Base-by-base conservation (phyloP, 2,888 invertebrate species). In the Callyntrura guangdongensis region DNA sequence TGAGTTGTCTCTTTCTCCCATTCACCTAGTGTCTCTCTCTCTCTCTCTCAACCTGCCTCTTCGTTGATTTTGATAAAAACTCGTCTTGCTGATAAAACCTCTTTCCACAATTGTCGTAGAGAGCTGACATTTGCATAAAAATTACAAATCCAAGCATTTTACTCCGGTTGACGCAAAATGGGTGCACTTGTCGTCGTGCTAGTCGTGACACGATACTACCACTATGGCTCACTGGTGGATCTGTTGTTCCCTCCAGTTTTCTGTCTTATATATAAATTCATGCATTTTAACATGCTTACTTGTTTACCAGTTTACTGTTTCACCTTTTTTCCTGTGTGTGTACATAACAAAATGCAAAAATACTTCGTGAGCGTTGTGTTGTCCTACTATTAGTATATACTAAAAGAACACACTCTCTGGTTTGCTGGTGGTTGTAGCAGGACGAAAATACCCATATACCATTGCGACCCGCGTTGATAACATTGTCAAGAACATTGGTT, bases 101-200 rank as follows among this genome's bases (percentile, higher is more conserved):
- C 67, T 83, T 45, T 83, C 25, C 20, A 81, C 79, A 22, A 61
- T 36, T 47, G 61, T 20, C n/a, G 81, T 25, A 86, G 67, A 86
- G 67, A 89, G 89, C 89, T 89, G 89, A 89, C 89, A 89, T 89
- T 89, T 89, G 89, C 89, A 89, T 89, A 89, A 89, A 89, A 89
- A 89, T 89, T 89, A 89, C 89, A 89, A 84, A 89, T 84, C 89
- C 89, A 89, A 89, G 89, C 89, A 77, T 89, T 89, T 89, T 89
- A 83, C 27, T 77, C 53, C 84, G 69, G 45, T 74, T 89, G 83
- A 81, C 36, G 69, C 69, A 81, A 61, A 77, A 86, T 79, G 45
- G 22, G 56, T 67, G 47, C 61, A 61, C 79, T 86, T 67, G 69
- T 86, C 53, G 67, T 74, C 12, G 27, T n/a, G n/a, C n/a, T n/a